Conservation (phyloP, 2,888 invertebrate species). For the Limnephilus marmoratus region DNA sequence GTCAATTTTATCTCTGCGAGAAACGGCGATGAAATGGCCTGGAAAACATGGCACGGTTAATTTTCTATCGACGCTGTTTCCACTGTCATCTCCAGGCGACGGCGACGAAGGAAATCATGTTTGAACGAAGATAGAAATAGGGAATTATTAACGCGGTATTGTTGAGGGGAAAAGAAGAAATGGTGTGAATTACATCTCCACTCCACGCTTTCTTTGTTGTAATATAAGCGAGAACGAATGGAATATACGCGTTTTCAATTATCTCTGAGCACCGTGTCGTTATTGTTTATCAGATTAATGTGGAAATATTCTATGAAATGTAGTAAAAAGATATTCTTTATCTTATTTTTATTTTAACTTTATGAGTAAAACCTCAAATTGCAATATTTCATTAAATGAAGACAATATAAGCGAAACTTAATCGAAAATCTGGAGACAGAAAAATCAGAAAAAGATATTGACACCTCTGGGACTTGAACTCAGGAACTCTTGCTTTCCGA, state of each 20-base stretch:
- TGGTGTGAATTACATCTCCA: background rate
- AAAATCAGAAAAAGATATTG: no score
- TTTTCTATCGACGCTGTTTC: slow-evolving; percentile 39
- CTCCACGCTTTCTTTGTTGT: background rate
- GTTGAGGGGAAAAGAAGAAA: background rate
- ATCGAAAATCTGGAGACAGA: no score
- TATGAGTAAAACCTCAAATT: no score
- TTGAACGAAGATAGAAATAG: background rate
- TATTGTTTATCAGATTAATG: background rate
- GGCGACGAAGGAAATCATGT: slow-evolving; percentile 2
- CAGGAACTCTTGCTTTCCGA: no score
- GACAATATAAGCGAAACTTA: no score
- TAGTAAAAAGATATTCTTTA: no score
- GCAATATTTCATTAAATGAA: no score
- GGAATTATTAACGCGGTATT: slow-evolving; percentile 17
- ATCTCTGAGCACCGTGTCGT: background rate
- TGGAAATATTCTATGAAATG: background rate
- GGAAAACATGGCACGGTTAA: slow-evolving; percentile 28
- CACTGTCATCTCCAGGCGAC: slow-evolving; percentile 25
- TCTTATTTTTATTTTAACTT: no score
- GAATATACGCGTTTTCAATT: background rate
- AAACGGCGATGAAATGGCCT: slow-evolving; percentile 17
- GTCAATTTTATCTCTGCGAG: slow-evolving; percentile 30
- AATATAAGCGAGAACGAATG: background rate
- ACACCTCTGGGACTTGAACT: no score